Percentiles rank a stretch among this genome's conserved stretches.
phyloP scores from a whole-genome alignment of 35 echinoderm and acorn worm genomes.

The Holothuria glaberrima region DNA sequence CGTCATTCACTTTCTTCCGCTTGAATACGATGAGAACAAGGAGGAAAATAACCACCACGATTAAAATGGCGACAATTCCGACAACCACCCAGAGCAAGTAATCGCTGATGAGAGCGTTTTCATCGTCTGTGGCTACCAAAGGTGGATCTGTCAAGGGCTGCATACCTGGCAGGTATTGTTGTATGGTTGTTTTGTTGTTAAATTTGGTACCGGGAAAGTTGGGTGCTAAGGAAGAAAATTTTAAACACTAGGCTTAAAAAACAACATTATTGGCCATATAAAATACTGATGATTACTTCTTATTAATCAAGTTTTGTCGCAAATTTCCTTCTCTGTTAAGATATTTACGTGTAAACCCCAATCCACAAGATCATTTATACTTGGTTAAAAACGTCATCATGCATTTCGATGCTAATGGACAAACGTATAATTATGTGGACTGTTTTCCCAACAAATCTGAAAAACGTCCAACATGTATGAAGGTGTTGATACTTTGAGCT shows the following conservation, averaged over 20 bases:
- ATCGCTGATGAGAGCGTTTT: background rate
- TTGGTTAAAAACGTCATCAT: no score
- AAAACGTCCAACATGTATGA: no score
- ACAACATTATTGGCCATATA: no score
- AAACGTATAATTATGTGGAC: no score
- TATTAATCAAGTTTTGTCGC: no score
- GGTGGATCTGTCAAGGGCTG: background rate
- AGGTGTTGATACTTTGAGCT: no score
- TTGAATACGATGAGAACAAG: slow-evolving; percentile 4
- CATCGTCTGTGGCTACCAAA: background rate
- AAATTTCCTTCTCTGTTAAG: no score
- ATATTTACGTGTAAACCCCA: background rate
- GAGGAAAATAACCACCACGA: background rate
- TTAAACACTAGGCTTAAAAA: no score
- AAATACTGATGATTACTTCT: no score
- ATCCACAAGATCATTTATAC: no score
- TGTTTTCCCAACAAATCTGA: no score
- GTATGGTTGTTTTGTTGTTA: background rate
- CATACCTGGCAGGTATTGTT: background rate
- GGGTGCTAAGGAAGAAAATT: background rate
- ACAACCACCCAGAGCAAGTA: background rate
- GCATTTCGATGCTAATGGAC: no score
- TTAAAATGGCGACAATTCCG: background rate
- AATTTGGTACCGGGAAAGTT: background rate
- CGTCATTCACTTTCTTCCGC: slow-evolving; percentile 24